These are phyloP conservation scores for Propithecus coquereli DNA, from an alignment of 2,113 vertebrate genomes.

Conservation along the genomic window DNA sequence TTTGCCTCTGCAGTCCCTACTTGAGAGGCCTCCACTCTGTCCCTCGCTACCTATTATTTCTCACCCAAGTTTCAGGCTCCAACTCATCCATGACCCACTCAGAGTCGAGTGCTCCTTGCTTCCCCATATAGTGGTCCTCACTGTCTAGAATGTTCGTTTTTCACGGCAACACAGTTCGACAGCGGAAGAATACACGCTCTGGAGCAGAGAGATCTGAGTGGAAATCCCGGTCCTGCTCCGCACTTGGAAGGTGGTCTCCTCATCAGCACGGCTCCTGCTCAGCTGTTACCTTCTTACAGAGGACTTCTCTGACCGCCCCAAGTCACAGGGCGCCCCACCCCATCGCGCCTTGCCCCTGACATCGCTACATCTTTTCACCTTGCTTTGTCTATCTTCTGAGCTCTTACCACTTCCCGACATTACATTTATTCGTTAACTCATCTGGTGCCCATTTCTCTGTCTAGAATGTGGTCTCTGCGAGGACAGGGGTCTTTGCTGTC, in stretches of 20 bases:
- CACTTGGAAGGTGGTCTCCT: no score
- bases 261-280: not conserved
- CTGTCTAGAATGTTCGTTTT: not conserved
- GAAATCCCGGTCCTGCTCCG: not conserved
- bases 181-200: not conserved
- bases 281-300: not conserved
- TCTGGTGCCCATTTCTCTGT: not conserved
- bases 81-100: accelerated
- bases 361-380: not conserved
- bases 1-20: not conserved
- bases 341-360: accelerated
- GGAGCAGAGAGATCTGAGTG: accelerated
- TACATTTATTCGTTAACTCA: not conserved
- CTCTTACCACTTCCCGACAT: not conserved
- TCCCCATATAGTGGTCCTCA: not conserved
- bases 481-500: not conserved
- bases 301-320: not conserved
- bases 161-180: not conserved
- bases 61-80: not conserved
- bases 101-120: not conserved
- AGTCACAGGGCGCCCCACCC: accelerated
- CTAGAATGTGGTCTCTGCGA: not conserved
- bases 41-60: no score
- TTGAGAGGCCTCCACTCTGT: not conserved
- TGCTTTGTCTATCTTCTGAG: not conserved